Base-by-base conservation (phyloP, 2,888 invertebrate species). In the Phytoseiulus persimilis region DNA sequence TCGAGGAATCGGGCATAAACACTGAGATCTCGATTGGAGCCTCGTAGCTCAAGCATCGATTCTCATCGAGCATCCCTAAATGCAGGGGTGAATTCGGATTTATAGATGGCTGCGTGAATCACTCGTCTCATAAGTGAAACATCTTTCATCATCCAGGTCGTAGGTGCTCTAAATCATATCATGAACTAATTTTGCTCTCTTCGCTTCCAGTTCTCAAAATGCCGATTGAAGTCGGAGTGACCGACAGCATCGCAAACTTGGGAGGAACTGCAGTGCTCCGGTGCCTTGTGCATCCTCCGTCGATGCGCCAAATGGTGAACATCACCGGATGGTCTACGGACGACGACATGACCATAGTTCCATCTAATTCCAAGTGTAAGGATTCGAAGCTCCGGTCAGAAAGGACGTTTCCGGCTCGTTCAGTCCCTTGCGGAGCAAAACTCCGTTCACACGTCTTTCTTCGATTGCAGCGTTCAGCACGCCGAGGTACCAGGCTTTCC, bases 311-410 rank as follows among this genome's bases (percentile, higher is more conserved):
- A 45, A 32, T 87, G 87, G 87, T 32, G 5, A 87, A 87, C 87
- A 87, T 87, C 1, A 87, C 87, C 0, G 87, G 87, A n/a, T 87
- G 87, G 87, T 87, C 87, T 3, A 87, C 87, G n/a, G 87, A 87
- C 33, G 87, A 87, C 87, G 87, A 87, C 31, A 87, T 87, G 87
- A 87, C 87, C 9, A 87, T 87, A 33, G 87, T 87, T 87, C 87
- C 87, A 87, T 87, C 87, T 6, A 87, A 87, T 45, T 33, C 87
- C 87, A 87, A 87, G 45, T 87, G 87, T 87, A 87, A 32, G 32
- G 32, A 84, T 31, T n/a, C n/a, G n/a, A n/a, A n/a, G n/a, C 31
- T 33, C 83, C 5, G 14, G 31, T 39, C 39, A 6, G 39, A 9
- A 39, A 39, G 39, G 9, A 39, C 5, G 5, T 39, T 39, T 6